Conservation (phyloP, 1,140 invertebrate species). For the Zaprionus africanus region DNA sequence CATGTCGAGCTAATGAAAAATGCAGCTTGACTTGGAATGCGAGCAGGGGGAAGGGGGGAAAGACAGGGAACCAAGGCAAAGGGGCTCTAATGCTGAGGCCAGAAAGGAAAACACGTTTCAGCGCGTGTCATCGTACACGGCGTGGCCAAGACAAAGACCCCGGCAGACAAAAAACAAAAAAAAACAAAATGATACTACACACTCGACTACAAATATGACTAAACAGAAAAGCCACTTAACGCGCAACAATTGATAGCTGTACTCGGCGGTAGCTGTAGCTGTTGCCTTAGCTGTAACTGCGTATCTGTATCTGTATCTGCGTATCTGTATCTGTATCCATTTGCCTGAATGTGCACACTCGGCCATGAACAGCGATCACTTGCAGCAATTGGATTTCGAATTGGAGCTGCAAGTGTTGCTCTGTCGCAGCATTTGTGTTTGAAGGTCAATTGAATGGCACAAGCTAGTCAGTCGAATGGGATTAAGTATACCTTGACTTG, state of each 20-base stretch:
- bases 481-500: slow-evolving; percentile 4
- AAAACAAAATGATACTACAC: slow-evolving; percentile 38
- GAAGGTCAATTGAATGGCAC: slow-evolving; percentile 72
- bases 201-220: slow-evolving; percentile 50
- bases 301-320: slow-evolving; percentile 1
- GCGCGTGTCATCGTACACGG: slow-evolving; percentile 67
- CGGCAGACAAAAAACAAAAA: slow-evolving; percentile 23
- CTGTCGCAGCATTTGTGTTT: slow-evolving; percentile 50
- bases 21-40: slow-evolving; percentile 53
- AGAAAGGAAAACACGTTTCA: slow-evolving; percentile 57
- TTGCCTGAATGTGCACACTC: slow-evolving; percentile 1
- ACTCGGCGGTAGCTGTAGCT: slow-evolving; percentile 30
- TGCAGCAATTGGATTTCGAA: slow-evolving; percentile 69
- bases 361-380: slow-evolving; percentile 66
- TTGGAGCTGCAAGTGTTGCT: slow-evolving; percentile 49
- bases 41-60: slow-evolving; percentile 10
- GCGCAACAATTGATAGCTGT: slow-evolving; percentile 43
- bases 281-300: slow-evolving; percentile 34
- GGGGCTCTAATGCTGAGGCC: slow-evolving; percentile 30
- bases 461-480: slow-evolving; percentile 28
- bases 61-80: not conserved
- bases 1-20: slow-evolving; percentile 65
- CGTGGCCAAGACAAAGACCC: slow-evolving; percentile 70
- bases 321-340: slow-evolving; percentile 35
- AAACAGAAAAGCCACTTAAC: slow-evolving; percentile 67